Evolutionary conservation across 30 jellyfish, hydroid and myxozoan species (phyloP).

Genomic region (Clytia hemisphaerica): DNA sequence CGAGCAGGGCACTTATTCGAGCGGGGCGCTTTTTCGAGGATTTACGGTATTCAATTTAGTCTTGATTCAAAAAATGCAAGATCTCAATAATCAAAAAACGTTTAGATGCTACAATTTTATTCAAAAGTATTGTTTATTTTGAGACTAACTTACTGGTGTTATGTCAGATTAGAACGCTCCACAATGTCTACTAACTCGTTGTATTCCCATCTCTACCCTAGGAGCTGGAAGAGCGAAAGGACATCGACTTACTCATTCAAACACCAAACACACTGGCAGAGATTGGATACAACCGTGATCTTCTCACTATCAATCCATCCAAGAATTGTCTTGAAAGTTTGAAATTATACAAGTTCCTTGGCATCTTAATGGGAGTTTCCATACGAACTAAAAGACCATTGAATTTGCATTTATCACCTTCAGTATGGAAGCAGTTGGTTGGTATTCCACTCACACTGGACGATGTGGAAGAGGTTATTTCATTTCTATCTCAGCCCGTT

Average conservation of each 20-base stretch:
- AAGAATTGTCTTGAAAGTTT: slow-evolving; percentile 58
- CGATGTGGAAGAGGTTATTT: slow-evolving; percentile 72
- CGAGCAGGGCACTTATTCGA: too few relatives aligned
- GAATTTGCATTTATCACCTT: slow-evolving; percentile 74
- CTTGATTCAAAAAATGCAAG: too few relatives aligned
- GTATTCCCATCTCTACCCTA: too few relatives aligned
- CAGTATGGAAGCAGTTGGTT: slow-evolving; percentile 82
- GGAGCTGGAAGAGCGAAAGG: slow-evolving; percentile 74
- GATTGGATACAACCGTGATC: slow-evolving; percentile 80
- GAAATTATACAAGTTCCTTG: slow-evolving; percentile 54
- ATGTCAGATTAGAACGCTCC: too few relatives aligned
- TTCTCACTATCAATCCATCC: slow-evolving; percentile 66
- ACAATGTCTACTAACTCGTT: too few relatives aligned
- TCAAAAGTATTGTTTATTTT: too few relatives aligned
- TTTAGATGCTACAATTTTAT: too few relatives aligned
- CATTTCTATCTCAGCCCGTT: too few relatives aligned
- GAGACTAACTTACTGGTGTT: too few relatives aligned
- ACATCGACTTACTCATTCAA: slow-evolving; percentile 51
- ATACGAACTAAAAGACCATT: slow-evolving; percentile 72
- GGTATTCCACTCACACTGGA: slow-evolving; percentile 43
- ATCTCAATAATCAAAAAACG: too few relatives aligned
- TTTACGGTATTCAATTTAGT: too few relatives aligned
- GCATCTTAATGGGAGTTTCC: slow-evolving; percentile 85
- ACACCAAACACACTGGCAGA: slow-evolving; percentile 71
- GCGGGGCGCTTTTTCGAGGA: too few relatives aligned